Percentiles rank a stretch among this genome's conserved stretches.
Evolutionary conservation across 2,113 vertebrate genomes (phyloP).

Genomic region (Chlorocebus sabaeus): DNA sequence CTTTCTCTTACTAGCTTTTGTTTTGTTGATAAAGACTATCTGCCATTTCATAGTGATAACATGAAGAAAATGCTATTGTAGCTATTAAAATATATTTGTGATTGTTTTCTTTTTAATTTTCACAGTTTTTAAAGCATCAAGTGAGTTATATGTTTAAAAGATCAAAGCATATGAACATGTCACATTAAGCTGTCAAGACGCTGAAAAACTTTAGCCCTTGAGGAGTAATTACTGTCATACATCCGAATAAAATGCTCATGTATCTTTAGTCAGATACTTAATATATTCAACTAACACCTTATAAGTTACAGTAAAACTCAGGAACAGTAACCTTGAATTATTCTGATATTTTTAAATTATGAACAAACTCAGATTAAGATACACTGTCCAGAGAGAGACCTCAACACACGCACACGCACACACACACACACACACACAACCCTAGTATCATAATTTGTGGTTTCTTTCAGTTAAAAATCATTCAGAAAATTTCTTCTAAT

Average conservation of each 20-base stretch:
- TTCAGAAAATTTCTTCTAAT: not conserved
- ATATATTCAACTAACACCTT: constrained; percentile 6
- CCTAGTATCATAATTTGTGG: not conserved
- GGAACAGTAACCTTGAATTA: not conserved
- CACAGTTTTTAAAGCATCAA: not conserved
- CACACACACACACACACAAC: not conserved
- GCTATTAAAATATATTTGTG: not conserved
- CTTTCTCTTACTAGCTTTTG: not conserved
- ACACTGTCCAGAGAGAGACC: not conserved
- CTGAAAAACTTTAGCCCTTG: not conserved
- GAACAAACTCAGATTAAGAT: not conserved
- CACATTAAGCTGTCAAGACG: constrained; percentile 4
- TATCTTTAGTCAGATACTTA: constrained; percentile 2
- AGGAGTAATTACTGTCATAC: constrained; percentile 4
- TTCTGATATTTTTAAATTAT: not conserved
- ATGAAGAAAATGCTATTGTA: not conserved
- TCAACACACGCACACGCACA: not conserved
- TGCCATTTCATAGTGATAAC: not conserved
- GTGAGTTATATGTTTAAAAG: not conserved
- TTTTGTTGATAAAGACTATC: not conserved
- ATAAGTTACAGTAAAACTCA: not conserved
- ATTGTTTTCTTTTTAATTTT: not conserved
- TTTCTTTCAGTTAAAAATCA: not conserved
- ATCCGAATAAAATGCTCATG: constrained; percentile 35
- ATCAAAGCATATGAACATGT: not conserved